Base-by-base conservation (phyloP, 2,113 vertebrate genomes). In the Urocitellus parryii region DNA sequence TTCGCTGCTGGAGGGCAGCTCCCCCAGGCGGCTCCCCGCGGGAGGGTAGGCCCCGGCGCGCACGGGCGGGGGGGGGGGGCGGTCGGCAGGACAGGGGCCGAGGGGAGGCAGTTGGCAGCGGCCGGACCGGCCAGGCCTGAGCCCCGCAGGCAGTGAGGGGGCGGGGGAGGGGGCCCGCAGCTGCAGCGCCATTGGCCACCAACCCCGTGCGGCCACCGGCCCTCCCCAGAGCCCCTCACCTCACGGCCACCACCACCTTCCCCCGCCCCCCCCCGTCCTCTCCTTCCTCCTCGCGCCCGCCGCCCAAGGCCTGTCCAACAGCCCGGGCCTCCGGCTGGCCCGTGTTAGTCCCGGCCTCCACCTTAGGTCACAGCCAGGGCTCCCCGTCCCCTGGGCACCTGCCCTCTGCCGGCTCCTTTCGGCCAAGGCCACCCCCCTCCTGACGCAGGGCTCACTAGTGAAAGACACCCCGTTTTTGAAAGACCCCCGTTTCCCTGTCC, bases 31-130 rank as follows among this genome's bases (percentile, higher is more conserved):
- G 92, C 93, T 88, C 95, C 95, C 97, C 82, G 95, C 27, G 78
- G 87, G 53, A 51, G 73, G 88, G 13, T 81, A 90, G 97, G 97
- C 96, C 88, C 78, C n/a, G 93, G 93, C 67, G 97, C 85, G 91
- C 96, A 78, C 94, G 76, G 32, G 68, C 48, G 88, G 74, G 72
- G n/a, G n/a, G n/a, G n/a, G n/a, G n/a, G n/a, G n/a, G n/a, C 92
- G 63, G 56, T 91, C 76, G 88, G 88, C 90, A 74, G 94, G 92
- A 94, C 96, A 86, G 32, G 51, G 96, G 95, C 96, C 84, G 90
- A 84, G 25, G 96, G 97, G 97, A 97, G 97, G 97, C 97, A 97
- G 97, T 97, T 96, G 80, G 90, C 96, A 51, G 95, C 94, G 45
- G 95, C 93, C 84, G 25, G 88, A 91, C 88, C 94, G 32, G 91